A percentile compares a stretch with the other conserved stretches of the same genome.
phyloP scores from a whole-genome alignment of 2,797 vertebrate species.

The Nannoperca obscura region DNA sequence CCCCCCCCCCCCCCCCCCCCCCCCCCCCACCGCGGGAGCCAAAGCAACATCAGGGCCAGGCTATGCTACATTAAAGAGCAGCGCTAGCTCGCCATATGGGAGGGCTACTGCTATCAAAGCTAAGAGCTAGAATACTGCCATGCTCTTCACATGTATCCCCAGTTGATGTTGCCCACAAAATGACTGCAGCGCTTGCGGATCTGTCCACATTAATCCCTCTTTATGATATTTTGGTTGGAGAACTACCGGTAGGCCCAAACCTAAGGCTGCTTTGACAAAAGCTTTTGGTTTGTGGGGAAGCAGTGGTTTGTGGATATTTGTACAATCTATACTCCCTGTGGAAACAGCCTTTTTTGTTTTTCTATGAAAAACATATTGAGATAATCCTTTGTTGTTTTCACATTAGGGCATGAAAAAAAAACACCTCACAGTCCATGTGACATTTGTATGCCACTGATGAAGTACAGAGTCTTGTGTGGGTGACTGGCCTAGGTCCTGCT shows the following conservation, averaged over 20 bases:
- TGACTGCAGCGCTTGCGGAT: not conserved
- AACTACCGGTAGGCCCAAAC: not conserved
- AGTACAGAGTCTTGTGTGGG: not conserved
- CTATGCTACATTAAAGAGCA: no score
- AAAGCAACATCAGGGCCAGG: no score
- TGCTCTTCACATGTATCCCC: conserved; percentile 32
- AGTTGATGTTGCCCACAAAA: conserved; percentile 14
- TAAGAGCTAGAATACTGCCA: conserved; percentile 45
- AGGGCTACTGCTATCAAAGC: no score
- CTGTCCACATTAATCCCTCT: conserved; percentile 16
- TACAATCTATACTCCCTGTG: conserved; percentile 1
- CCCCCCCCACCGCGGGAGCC: no score
- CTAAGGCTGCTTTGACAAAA: conserved; percentile 1
- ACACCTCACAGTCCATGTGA: conserved; percentile 3
- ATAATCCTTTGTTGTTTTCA: conserved; percentile 23
- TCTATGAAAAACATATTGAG: conserved; percentile 16
- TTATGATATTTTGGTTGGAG: conserved; percentile 10
- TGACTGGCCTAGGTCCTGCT: conserved; percentile 10
- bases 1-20: no score
- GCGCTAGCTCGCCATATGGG: no score
- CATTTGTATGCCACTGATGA: conserved; percentile 15
- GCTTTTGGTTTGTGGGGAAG: not conserved
- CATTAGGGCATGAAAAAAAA: conserved; percentile 6
- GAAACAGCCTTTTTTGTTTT: conserved; percentile 7
- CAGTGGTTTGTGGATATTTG: conserved; percentile 15